phyloP scores from a whole-genome alignment of 2,113 vertebrate genomes.

The Rhineura floridana region DNA sequence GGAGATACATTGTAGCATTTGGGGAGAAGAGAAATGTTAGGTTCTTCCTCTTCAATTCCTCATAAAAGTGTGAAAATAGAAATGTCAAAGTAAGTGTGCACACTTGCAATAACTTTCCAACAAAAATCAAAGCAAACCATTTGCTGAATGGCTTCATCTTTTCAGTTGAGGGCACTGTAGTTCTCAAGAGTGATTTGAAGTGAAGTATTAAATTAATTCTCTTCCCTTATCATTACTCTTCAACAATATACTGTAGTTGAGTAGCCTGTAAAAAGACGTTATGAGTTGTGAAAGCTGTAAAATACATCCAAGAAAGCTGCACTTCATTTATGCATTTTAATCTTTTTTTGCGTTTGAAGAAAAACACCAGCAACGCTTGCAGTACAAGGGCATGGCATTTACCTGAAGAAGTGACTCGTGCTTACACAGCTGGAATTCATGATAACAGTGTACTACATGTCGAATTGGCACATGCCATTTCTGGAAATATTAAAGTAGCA shows the following conservation, averaged over 20 bases:
- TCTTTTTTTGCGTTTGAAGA: not conserved
- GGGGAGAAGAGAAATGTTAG: not conserved
- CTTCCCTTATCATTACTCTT: slow-evolving; percentile 5
- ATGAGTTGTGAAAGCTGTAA: not conserved
- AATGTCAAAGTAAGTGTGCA: not conserved
- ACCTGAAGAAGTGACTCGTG: not conserved
- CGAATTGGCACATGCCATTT: not conserved
- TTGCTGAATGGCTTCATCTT: not conserved
- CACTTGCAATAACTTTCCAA: not conserved
- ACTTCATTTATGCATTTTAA: not conserved
- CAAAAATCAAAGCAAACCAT: not conserved
- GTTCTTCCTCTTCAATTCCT: not conserved
- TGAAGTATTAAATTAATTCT: slow-evolving; percentile 9
- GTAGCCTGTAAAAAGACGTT: not conserved
- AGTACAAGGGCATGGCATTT: not conserved
- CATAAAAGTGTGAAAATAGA: not conserved
- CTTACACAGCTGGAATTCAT: no score
- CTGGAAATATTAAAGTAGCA: no score
- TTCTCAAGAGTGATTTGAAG: slow-evolving; percentile 20
- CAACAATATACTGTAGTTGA: not conserved
- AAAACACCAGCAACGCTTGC: not conserved
- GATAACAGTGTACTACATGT: not conserved
- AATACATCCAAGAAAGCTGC: not conserved
- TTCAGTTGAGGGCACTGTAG: not conserved
- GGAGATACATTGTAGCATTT: not conserved